phyloP scores from a whole-genome alignment of 2,113 vertebrate genomes.

The Sorex fumeus region DNA sequence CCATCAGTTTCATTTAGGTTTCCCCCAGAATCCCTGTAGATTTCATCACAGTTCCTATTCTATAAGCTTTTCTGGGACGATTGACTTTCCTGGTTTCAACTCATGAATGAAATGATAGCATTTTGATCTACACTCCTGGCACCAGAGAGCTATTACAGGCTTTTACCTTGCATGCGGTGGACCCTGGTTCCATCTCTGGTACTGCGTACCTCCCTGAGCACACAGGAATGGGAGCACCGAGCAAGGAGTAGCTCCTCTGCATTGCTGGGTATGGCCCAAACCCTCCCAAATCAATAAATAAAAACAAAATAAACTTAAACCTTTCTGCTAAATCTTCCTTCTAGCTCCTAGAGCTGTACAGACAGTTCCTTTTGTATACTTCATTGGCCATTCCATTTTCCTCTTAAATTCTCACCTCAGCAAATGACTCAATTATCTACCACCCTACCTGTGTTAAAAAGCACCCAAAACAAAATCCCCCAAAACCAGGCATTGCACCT shows the following conservation, averaged over 20 bases:
- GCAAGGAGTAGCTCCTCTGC: too few species aligned
- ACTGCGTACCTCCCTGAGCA: too few species aligned
- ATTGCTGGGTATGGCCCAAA: too few species aligned
- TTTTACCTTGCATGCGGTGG: too few species aligned
- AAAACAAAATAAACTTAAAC: too few species aligned
- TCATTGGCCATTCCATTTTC: neutral
- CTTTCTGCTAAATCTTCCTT: slow-evolving; percentile 9
- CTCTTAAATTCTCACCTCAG: neutral
- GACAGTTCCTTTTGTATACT: neutral
- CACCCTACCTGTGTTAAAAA: neutral
- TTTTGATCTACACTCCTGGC: neutral
- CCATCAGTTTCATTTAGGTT: neutral
- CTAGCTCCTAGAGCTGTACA: neutral
- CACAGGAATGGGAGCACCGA: too few species aligned
- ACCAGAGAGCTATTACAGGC: too few species aligned
- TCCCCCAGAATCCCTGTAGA: neutral
- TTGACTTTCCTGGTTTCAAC: neutral
- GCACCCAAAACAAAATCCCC: too few species aligned
- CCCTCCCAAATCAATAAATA: too few species aligned
- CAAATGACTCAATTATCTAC: neutral
- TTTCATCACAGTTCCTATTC: neutral
- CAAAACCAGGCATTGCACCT: neutral
- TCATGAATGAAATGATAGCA: neutral
- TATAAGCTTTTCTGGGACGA: neutral
- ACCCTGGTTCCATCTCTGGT: too few species aligned